Conservation (phyloP, 2,113 vertebrate genomes). For the Tupaia chinensis region DNA sequence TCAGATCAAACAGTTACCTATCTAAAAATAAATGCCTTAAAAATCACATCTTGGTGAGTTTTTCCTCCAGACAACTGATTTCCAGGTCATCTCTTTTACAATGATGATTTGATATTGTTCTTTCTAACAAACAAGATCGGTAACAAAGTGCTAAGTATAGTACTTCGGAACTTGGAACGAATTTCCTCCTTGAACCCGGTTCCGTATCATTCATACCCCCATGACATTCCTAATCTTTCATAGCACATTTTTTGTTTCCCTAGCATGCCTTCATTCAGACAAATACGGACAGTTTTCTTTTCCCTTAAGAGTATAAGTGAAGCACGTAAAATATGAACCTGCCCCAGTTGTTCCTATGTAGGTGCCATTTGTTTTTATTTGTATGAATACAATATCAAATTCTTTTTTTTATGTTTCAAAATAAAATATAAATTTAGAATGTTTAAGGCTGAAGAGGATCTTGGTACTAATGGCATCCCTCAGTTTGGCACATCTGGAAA, state of each 20-base stretch:
- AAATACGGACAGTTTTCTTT: constrained; percentile 19
- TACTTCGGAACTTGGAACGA: neutral
- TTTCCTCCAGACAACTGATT: neutral
- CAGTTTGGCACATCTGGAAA: neutral
- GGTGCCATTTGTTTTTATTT: neutral
- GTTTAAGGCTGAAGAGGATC: neutral
- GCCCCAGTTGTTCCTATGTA: neutral
- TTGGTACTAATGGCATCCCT: neutral
- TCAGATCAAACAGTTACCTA: neutral
- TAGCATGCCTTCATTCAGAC: constrained; percentile 8
- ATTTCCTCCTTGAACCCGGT: neutral
- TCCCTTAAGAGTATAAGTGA: neutral
- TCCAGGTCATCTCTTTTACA: neutral
- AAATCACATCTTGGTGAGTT: constrained; percentile 2
- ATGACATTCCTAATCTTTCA: neutral
- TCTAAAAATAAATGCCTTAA: neutral
- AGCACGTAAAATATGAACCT: constrained; percentile 42
- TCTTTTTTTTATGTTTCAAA: constrained; percentile 40
- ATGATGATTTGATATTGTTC: neutral
- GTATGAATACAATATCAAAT: neutral
- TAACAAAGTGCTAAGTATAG: neutral
- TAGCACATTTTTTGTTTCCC: neutral
- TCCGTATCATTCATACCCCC: neutral
- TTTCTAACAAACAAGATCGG: neutral
- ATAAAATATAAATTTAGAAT: neutral